Conservation (phyloP, 2,113 vertebrate species). For the Brachyistius frenatus region DNA sequence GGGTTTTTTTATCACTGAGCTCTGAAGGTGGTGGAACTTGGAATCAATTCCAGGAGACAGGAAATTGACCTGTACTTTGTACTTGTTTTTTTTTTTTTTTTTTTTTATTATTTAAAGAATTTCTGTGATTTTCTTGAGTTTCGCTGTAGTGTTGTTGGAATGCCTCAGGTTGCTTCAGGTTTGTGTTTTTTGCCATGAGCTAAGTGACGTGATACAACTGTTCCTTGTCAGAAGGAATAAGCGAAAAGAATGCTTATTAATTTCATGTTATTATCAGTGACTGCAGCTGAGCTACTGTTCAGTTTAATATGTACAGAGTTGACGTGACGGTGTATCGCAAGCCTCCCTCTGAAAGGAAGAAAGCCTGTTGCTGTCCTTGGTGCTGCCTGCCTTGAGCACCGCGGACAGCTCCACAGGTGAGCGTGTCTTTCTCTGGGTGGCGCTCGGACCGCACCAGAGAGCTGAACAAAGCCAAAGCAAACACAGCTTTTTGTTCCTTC, state of each 20-base stretch:
- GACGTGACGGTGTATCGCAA: too few species aligned
- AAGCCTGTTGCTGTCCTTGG: slow-evolving; percentile 66
- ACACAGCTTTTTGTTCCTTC: slow-evolving; percentile 27
- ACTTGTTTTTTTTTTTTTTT: not conserved
- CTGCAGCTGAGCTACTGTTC: slow-evolving; percentile 1
- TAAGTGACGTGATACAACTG: too few species aligned
- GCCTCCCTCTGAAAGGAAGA: slow-evolving; percentile 6
- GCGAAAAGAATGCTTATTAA: not conserved
- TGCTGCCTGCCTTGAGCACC: slow-evolving; percentile 70
- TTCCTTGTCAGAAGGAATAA: not conserved
- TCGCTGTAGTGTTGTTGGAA: not conserved
- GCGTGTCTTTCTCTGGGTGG: slow-evolving; percentile 21
- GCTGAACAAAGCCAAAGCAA: slow-evolving; percentile 43
- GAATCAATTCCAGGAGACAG: not conserved
- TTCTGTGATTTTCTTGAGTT: not conserved
- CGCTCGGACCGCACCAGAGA: slow-evolving; percentile 16
- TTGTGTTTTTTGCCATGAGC: not conserved
- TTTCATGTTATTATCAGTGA: not conserved
- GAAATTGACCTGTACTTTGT: not conserved
- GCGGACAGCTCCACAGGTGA: slow-evolving; percentile 79
- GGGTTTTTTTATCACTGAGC: not conserved
- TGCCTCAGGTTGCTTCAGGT: not conserved
- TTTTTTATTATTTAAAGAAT: not conserved
- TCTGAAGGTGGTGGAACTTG: slow-evolving; percentile 3
- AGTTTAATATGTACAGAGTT: slow-evolving; percentile 10